Conservation (phyloP, 2,888 invertebrate species). For the Ennomos quercinarius region DNA sequence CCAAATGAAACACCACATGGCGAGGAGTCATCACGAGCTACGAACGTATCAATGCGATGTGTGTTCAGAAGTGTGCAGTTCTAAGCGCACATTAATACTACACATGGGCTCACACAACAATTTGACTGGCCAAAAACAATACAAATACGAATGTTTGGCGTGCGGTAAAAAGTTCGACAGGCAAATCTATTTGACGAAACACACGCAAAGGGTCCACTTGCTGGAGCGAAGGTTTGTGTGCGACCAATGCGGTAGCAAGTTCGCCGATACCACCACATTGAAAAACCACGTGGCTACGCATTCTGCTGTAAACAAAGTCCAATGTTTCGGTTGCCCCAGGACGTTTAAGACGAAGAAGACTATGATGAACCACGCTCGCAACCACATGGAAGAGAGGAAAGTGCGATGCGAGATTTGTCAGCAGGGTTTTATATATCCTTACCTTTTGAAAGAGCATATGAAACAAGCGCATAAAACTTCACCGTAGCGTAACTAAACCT, state of each 20-base stretch:
- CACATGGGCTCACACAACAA: slow-evolving; percentile 24
- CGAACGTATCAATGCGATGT: slow-evolving; percentile 24
- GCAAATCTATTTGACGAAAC: slow-evolving; percentile 25
- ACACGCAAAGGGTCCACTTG: slow-evolving; percentile 41
- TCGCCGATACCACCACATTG: slow-evolving; percentile 55
- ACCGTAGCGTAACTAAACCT: no score
- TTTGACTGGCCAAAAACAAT: neutral
- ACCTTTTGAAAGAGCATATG: slow-evolving; percentile 25
- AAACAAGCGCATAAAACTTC: slow-evolving; percentile 17
- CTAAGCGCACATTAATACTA: slow-evolving; percentile 26
- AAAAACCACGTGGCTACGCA: slow-evolving; percentile 64
- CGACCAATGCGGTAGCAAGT: slow-evolving; percentile 38
- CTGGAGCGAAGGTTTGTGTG: slow-evolving; percentile 39
- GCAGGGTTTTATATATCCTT: slow-evolving; percentile 23
- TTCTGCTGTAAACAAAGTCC: slow-evolving; percentile 48
- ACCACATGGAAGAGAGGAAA: slow-evolving; percentile 51
- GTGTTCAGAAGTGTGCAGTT: slow-evolving; percentile 22
- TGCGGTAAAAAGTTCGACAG: slow-evolving; percentile 36
- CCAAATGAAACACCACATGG: slow-evolving; percentile 21
- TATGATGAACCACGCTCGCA: slow-evolving; percentile 52
- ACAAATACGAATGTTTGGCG: slow-evolving; percentile 20
- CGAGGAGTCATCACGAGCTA: slow-evolving; percentile 20
- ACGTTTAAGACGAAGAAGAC: slow-evolving; percentile 52
- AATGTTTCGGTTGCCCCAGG: slow-evolving; percentile 67
- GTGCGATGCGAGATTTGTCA: slow-evolving; percentile 36